Evolutionary conservation across 2,888 invertebrate genomes (phyloP).

Genomic region (Nipponacmea schrenckii): DNA sequence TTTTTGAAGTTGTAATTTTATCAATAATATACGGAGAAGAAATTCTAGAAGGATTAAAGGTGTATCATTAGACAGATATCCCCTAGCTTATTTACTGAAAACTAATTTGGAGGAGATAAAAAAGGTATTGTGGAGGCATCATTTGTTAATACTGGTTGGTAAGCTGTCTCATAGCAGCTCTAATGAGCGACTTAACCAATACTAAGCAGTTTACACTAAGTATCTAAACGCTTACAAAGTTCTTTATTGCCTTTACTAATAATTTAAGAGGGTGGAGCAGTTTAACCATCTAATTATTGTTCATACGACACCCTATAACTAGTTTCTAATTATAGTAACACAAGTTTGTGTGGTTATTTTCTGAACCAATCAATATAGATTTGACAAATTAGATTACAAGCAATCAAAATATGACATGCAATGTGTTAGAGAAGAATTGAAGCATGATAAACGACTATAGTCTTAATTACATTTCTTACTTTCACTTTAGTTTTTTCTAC

Average conservation of each 20-base stretch:
- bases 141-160: too few species aligned
- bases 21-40: too few species aligned
- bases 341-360: not conserved
- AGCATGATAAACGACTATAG: slow-evolving; percentile 6
- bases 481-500: not conserved
- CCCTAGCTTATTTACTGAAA: too few species aligned
- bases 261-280: not conserved
- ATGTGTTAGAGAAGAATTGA: slow-evolving; percentile 1
- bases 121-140: too few species aligned
- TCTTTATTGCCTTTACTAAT: not conserved
- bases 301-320: not conserved
- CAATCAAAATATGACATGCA: slow-evolving; percentile 9
- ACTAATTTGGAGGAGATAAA: too few species aligned
- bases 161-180: too few species aligned
- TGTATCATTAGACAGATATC: too few species aligned
- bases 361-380: slow-evolving; percentile 1
- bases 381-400: slow-evolving; percentile 7
- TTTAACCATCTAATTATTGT: slow-evolving; percentile 2
- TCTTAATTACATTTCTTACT: slow-evolving; percentile 4
- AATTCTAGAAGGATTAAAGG: too few species aligned
- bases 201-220: not conserved
- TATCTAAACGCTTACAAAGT: slow-evolving; percentile 4
- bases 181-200: not conserved
- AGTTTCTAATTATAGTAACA: not conserved
- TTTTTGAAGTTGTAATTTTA: too few species aligned